Evolutionary conservation across 2,888 invertebrate genomes (phyloP).

Genomic region (Scaptomyza reducta): DNA sequence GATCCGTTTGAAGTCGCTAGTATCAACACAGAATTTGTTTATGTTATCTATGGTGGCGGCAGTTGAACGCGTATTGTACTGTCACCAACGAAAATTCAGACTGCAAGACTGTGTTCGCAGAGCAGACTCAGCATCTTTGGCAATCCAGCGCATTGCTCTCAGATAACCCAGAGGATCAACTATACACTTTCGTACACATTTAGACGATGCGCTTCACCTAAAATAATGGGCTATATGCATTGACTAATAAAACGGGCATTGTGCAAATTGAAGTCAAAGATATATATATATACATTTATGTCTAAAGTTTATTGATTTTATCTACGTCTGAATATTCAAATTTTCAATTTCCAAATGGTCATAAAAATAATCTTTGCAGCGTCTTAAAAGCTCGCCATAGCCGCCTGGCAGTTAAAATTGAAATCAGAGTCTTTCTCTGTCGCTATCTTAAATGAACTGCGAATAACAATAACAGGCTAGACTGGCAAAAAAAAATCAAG

Average conservation of each 20-base stretch:
- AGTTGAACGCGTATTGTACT: conserved; percentile 27
- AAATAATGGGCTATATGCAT: neutral
- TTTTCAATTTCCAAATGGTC: neutral
- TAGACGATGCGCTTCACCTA: conserved; percentile 15
- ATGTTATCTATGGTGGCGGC: conserved; percentile 39
- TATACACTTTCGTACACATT: conserved; percentile 7
- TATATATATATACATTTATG: too few species aligned
- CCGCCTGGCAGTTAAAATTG: neutral
- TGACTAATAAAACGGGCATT: too few species aligned
- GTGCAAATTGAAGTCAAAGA: too few species aligned
- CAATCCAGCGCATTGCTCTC: conserved; percentile 2
- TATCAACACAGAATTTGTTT: conserved; percentile 18
- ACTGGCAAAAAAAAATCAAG: conserved; percentile 8
- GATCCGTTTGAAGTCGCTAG: conserved; percentile 17
- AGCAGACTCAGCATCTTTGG: conserved; percentile 12
- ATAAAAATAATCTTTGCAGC: conserved; percentile 11
- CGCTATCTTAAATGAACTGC: conserved; percentile 51
- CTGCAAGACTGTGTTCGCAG: conserved; percentile 7
- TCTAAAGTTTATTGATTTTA: too few species aligned
- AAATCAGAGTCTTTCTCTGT: conserved; percentile 14
- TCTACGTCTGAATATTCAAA: too few species aligned
- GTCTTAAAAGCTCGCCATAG: neutral
- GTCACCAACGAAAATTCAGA: conserved; percentile 4
- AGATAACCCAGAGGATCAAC: conserved; percentile 52
- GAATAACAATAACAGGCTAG: conserved; percentile 35